Evolutionary conservation across 2,113 vertebrate species (phyloP).

Genomic region (Phylloscopus whistleri): DNA sequence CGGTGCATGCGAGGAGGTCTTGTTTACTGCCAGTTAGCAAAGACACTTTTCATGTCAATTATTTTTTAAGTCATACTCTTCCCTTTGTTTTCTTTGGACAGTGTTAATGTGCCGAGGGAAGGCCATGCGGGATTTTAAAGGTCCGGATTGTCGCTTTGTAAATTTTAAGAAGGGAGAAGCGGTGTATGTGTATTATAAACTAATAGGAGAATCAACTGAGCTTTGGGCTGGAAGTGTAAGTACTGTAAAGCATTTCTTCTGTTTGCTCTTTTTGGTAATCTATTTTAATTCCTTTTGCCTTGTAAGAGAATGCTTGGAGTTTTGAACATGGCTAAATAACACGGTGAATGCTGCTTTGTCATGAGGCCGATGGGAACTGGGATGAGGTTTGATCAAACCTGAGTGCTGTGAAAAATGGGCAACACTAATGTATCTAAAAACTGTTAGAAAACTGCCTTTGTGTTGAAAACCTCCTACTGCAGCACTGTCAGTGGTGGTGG

Average conservation of each 20-base stretch:
- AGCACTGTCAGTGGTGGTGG: not conserved
- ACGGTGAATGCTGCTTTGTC: not conserved
- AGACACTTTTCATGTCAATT: not conserved
- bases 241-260: constrained; percentile 44
- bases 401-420: not conserved
- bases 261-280: not conserved
- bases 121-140: constrained; percentile 84
- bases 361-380: not conserved
- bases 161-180: constrained; percentile 90
- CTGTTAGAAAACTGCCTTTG: not conserved
- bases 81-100: constrained; percentile 53
- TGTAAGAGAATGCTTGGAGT: not conserved
- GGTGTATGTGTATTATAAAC: constrained; percentile 91
- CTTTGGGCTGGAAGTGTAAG: constrained; percentile 96
- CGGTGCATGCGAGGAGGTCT: fast-evolving
- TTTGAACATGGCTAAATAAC: not conserved
- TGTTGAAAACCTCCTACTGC: not conserved
- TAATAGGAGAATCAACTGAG: constrained; percentile 81
- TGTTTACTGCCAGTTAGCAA: not conserved
- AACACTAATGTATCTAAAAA: not conserved
- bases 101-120: constrained; percentile 91
- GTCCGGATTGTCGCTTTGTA: constrained; percentile 93
- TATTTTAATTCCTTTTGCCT: not conserved
- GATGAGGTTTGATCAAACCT: not conserved
- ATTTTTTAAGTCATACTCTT: not conserved